Conservation (phyloP, 2,113 vertebrate species). For the Macrotis lagotis region DNA sequence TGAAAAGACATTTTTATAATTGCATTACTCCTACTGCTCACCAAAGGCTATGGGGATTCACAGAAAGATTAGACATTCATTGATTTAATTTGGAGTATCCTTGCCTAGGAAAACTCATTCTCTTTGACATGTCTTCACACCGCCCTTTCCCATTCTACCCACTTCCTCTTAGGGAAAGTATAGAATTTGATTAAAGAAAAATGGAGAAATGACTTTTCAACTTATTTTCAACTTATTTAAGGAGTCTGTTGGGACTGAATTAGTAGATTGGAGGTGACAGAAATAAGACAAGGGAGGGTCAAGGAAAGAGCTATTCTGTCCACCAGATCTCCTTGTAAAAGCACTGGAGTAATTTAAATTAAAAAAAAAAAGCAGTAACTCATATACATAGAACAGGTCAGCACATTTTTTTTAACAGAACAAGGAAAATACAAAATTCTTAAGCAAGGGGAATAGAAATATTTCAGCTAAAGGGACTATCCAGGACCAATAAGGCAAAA, state of each 20-base stretch:
- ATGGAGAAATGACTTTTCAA: slow-evolving; percentile 10
- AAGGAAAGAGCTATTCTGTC: slow-evolving; percentile 44
- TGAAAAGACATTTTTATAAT: not conserved
- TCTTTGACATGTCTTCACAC: not conserved
- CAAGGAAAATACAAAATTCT: slow-evolving; percentile 60
- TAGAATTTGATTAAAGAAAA: not conserved
- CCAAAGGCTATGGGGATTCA: not conserved
- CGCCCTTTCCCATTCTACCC: not conserved
- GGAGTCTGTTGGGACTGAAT: not conserved
- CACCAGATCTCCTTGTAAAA: slow-evolving; percentile 42
- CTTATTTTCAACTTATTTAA: not conserved
- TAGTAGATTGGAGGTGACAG: slow-evolving; percentile 24
- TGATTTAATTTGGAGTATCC: not conserved
- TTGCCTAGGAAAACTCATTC: not conserved
- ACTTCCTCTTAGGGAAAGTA: not conserved
- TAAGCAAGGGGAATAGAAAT: slow-evolving; percentile 52
- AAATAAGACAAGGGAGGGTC: slow-evolving; percentile 49
- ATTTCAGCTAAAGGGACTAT: slow-evolving; percentile 59
- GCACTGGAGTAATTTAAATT: slow-evolving; percentile 69
- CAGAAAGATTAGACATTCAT: not conserved
- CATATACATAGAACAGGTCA: slow-evolving; percentile 58
- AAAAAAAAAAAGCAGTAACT: slow-evolving; percentile 58
- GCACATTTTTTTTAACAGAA: slow-evolving; percentile 69
- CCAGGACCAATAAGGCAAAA: slow-evolving; percentile 64
- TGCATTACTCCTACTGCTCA: not conserved